These are phyloP conservation scores for Tichodroma muraria DNA, from an alignment of 2,113 vertebrate species.

Conservation along the genomic window DNA sequence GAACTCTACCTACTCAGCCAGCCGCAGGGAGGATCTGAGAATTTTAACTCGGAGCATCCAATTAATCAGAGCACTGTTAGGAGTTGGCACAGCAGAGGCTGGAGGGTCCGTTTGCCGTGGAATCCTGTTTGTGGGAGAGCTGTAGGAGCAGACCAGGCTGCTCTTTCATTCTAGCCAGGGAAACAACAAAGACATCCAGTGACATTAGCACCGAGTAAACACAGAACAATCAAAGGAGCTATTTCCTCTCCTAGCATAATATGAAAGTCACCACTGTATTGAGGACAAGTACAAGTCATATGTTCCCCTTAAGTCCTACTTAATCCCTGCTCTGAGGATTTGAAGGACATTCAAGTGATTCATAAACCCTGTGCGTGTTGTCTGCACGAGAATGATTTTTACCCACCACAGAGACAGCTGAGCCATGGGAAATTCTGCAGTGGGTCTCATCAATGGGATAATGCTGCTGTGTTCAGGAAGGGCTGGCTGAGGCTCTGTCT, in stretches of 20 bases:
- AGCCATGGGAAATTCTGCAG: not conserved
- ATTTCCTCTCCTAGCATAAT: not conserved
- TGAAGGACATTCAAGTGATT: conserved; percentile 26
- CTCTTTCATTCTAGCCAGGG: not conserved
- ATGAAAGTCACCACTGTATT: conserved; percentile 10
- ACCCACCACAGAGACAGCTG: not conserved
- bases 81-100: not conserved
- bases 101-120: not conserved
- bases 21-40: not conserved
- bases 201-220: not conserved
- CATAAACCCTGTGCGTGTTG: not conserved
- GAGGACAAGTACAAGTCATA: conserved; percentile 43
- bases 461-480: not conserved
- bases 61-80: not conserved
- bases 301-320: conserved; percentile 36
- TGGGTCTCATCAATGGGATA: not conserved
- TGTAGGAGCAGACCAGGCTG: not conserved
- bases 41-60: not conserved
- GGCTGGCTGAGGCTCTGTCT: not conserved
- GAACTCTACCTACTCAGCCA: not conserved
- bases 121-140: not conserved
- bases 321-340: conserved; percentile 56
- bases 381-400: conserved; percentile 24
- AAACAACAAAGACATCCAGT: not conserved
- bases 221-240: not conserved